Conservation (phyloP, 2,113 vertebrate genomes). For the Nothoprocta perdicaria region DNA sequence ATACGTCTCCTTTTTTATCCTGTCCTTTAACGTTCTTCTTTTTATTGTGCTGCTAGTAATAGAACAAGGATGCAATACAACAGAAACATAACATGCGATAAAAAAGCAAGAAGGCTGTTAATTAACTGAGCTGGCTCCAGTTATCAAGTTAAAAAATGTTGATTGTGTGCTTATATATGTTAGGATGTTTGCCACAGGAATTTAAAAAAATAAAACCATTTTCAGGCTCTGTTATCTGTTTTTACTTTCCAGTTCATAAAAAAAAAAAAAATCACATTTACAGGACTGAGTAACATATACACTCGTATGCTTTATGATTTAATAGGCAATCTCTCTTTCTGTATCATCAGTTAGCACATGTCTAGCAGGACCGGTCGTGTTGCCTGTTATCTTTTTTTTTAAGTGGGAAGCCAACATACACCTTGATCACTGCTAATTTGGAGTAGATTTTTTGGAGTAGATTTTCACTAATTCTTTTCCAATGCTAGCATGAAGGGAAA, state of each 20-base stretch:
- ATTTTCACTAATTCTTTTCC: slow-evolving; percentile 55
- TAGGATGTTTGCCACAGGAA: slow-evolving; percentile 11
- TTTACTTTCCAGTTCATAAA: slow-evolving; percentile 53
- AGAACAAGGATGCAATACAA: not conserved
- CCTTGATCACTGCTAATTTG: slow-evolving; percentile 49
- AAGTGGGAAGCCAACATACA: slow-evolving; percentile 33
- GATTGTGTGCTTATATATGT: slow-evolving; percentile 41
- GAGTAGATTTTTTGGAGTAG: slow-evolving; percentile 53
- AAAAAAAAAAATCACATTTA: slow-evolving; percentile 21
- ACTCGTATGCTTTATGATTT: slow-evolving; percentile 18
- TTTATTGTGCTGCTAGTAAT: slow-evolving; percentile 19
- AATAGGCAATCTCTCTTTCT: not conserved
- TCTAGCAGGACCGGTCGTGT: slow-evolving; percentile 47
- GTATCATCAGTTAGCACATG: slow-evolving; percentile 43
- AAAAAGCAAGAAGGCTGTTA: not conserved
- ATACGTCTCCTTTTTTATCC: not conserved
- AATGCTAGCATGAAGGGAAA: slow-evolving; percentile 48
- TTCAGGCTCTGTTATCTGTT: slow-evolving; percentile 29
- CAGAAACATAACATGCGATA: not conserved
- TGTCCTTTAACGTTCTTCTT: slow-evolving; percentile 3
- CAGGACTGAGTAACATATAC: slow-evolving; percentile 28
- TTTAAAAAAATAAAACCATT: slow-evolving; percentile 64
- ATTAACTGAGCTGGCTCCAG: not conserved
- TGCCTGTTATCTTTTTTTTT: slow-evolving; percentile 43
- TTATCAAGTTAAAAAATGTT: slow-evolving; percentile 30